Evolutionary conservation across 2,888 invertebrate species (phyloP), one percentile per base, ranked within the genome.

Genomic region (Melieria picta): DNA sequence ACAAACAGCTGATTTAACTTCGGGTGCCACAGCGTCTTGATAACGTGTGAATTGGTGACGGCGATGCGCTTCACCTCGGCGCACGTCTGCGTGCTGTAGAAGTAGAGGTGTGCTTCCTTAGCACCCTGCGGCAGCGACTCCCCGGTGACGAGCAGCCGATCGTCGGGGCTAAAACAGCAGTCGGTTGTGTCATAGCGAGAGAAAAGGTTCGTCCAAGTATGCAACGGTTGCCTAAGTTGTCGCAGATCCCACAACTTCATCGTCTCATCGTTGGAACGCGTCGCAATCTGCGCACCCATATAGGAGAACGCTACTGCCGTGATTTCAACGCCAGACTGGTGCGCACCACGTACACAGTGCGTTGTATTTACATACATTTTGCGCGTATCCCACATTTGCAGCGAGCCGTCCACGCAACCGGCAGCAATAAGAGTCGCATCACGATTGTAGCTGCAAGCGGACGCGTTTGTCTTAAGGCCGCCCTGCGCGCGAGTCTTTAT

Each of bases 1-100:
- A 96, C 92, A 75, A 98, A 94, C 57, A 99, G 92, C 85, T 99
- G 99, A 84, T 99, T 99, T n/a, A 99, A 87, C 84, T 97, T 96
- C 0, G 99, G 95, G 87, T 99, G 99, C 99, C 99, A 99, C 0
- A 94, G 85, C 0, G 93, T 91, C 83, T 97, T 94, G 1, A 99
- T 94, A 0, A 96, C 92, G 77, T 95, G 95, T 0, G 95, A 93
- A 80, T 93, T 90, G 0, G 93, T 90, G 0, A 97, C 94, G 7
- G 91, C 90, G 69, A 98, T 91, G 75, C 92, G 90, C 56, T 92
- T 91, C 0, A 94, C 90, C 47, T 91, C 82, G 42, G 94, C 90
- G 78, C 95, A 94, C 0, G 92, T 94, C 70, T 92, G 91, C 0
- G 93, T 89, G 79, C 94, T 91, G 78, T 93, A 95, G 85, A 99